Percentiles rank a stretch among this genome's conserved stretches.
Conservation (phyloP, 2,888 invertebrate species). For the Corbicula japonica region DNA sequence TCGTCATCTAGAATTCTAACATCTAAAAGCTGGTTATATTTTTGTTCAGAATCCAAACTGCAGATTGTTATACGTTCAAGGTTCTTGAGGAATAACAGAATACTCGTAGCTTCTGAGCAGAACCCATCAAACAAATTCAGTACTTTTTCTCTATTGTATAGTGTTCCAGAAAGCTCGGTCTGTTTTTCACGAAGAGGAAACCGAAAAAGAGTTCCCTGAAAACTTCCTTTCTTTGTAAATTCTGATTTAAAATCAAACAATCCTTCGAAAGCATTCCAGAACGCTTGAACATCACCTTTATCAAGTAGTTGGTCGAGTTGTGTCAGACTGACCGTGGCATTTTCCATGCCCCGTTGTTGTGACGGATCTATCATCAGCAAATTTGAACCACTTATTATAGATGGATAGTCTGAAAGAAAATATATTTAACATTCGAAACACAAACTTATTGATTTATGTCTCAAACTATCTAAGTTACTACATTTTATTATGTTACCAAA, state of each 20-base stretch:
- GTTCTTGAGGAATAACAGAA: conserved; percentile 79
- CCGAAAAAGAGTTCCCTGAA: conserved; percentile 82
- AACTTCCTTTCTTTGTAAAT: conserved; percentile 62
- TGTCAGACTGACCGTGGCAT: too few relatives aligned
- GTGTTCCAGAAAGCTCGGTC: conserved; percentile 75
- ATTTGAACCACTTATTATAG: too few relatives aligned
- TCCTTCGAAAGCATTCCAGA: conserved; percentile 66
- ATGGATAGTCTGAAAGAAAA: too few relatives aligned
- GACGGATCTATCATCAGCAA: too few relatives aligned
- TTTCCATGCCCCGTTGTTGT: too few relatives aligned
- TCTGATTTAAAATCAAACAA: conserved; percentile 67
- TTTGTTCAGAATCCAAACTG: neutral
- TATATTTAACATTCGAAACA: too few relatives aligned
- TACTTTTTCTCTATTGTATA: conserved; percentile 74
- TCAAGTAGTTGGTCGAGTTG: too few relatives aligned
- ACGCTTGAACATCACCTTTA: too few relatives aligned
- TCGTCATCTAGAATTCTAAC: conserved; percentile 2
- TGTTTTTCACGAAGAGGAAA: conserved; percentile 78
- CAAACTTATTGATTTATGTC: too few relatives aligned
- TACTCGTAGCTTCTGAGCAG: conserved; percentile 73
- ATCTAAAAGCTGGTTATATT: neutral
- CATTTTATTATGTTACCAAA: too few relatives aligned
- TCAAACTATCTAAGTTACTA: too few relatives aligned
- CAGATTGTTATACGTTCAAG: conserved; percentile 71
- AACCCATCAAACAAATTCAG: conserved; percentile 74